These are phyloP conservation scores for Papilio machaon DNA, from an alignment of 1,140 invertebrate species.

Conservation along the genomic window DNA sequence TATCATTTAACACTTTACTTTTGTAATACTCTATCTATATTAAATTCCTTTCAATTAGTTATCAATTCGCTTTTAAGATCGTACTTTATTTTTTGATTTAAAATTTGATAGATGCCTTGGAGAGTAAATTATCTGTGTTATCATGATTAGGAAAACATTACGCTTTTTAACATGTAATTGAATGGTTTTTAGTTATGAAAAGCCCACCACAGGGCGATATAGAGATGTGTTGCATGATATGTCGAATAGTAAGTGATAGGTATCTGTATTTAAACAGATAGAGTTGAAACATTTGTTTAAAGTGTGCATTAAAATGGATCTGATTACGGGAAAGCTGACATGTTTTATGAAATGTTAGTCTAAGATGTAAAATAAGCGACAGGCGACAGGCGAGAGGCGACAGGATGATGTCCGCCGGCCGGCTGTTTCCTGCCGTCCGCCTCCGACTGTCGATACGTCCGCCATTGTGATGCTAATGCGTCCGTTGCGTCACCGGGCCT, in stretches of 20 bases:
- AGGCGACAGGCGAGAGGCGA: constrained; percentile 39
- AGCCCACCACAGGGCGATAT: background rate
- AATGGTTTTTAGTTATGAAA: background rate
- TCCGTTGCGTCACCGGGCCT: constrained; percentile 50
- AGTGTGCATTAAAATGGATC: background rate
- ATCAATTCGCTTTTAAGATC: background rate
- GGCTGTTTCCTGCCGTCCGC: constrained; percentile 54
- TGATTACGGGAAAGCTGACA: background rate
- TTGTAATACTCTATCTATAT: background rate
- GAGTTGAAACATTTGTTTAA: background rate
- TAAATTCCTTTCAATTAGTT: background rate
- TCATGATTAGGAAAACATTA: background rate
- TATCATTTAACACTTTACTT: background rate
- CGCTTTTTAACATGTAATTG: background rate
- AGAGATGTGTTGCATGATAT: background rate
- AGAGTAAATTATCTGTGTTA: background rate
- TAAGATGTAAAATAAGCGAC: background rate
- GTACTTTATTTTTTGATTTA: background rate
- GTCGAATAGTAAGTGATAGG: background rate
- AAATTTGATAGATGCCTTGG: background rate
- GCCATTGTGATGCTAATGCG: constrained; percentile 68
- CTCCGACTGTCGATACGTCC: constrained; percentile 57
- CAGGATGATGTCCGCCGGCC: constrained; percentile 52
- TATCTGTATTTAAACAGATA: background rate
- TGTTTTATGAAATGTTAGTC: background rate